These are phyloP conservation scores for Minunthozetes semirufus DNA, from an alignment of 2,888 invertebrate genomes.

Conservation along the genomic window DNA sequence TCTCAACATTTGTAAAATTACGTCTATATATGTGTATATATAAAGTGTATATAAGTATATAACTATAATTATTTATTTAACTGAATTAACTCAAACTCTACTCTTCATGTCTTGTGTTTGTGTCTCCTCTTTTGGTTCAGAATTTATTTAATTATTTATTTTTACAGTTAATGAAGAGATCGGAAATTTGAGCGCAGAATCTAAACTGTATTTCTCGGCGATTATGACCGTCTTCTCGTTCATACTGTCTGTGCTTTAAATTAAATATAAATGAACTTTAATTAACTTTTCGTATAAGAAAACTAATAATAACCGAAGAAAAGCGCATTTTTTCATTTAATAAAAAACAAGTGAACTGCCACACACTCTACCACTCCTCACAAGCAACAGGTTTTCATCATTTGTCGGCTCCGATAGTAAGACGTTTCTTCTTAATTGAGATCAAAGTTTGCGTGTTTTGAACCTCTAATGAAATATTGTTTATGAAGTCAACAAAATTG, in stretches of 20 bases:
- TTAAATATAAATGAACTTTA: constrained; percentile 28
- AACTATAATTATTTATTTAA: constrained; percentile 14
- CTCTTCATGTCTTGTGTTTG: background rate
- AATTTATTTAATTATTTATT: constrained; percentile 22
- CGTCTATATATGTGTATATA: background rate
- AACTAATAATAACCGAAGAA: background rate
- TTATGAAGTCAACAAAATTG: no score
- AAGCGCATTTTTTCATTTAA: background rate
- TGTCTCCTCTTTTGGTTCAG: background rate
- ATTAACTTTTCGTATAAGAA: background rate
- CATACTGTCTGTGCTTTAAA: background rate
- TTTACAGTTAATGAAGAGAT: constrained; percentile 27
- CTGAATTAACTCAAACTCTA: background rate
- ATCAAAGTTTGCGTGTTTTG: constrained; percentile 23
- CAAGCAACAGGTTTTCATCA: constrained; percentile 8
- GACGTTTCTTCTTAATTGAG: background rate
- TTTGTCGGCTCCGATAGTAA: background rate
- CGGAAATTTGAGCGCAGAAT: constrained; percentile 5
- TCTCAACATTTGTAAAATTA: background rate
- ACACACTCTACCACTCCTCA: no score
- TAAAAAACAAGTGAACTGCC: background rate
- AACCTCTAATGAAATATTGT: background rate
- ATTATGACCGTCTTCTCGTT: background rate
- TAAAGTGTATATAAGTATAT: no score
- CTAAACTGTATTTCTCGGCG: background rate